Evolutionary conservation across 1,140 invertebrate species (phyloP), one percentile per base, ranked within the genome.

Genomic region (Drosophila nigromelanica): DNA sequence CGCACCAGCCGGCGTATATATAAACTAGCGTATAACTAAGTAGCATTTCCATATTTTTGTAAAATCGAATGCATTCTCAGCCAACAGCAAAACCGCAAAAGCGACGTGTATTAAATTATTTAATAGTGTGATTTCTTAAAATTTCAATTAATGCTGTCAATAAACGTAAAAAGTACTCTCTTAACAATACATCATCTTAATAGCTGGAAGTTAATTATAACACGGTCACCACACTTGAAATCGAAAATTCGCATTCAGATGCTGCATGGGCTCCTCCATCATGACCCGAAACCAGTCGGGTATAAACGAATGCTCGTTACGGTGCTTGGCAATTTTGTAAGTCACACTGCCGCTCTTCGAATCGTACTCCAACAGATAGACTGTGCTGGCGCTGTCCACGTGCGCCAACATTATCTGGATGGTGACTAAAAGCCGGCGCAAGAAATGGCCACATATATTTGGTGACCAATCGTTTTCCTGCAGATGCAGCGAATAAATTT

Each of bases 1-100:
- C 27, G n/a, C 5, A 0, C 7, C 42, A 18, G 54, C 39, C 56
- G 27, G 48, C 40, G 27, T 76, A 40, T 24, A 52, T 69, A 39
- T 70, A 66, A 74, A 48, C 58, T 78, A 74, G 60, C 47, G 15
- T 70, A 54, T 74, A 75, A 75, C 72, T 73, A 77, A 66, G 55
- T 89, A 80, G 83, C 83, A 89, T 89, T 89, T 89, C 83, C 85
- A 89, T 89, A 85, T 85, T 89, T 89, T 89, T 89, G 80, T 89
- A 89, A 89, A 89, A 77, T 87, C 83, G 73, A 82, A 83, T 80
- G 85, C 83, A 89, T 89, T 89, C 80, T 89, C 79, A 73, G 33
- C 54, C 33, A 67, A 67, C 63, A 33, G 35, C 45, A 35, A 52
- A 74, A 61, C 52, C 56, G 71, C 51, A 78, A 63, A 40, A 79